phyloP scores from a whole-genome alignment of 2,113 vertebrate species.

The Semicossyphus pulcher region DNA sequence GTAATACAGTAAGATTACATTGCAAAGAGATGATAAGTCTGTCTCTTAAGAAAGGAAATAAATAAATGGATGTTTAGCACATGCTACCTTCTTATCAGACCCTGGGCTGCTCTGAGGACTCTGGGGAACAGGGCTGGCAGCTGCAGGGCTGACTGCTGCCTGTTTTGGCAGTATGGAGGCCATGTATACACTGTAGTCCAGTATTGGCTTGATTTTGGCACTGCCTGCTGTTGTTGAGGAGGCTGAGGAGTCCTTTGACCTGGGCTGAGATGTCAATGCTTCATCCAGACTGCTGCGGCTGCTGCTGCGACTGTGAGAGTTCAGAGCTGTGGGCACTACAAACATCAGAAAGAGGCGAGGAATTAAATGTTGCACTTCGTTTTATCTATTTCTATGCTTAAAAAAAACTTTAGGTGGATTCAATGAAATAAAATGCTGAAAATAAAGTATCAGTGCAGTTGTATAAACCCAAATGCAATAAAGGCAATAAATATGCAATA shows the following conservation, averaged over 20 bases:
- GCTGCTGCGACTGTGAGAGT: conserved; percentile 90
- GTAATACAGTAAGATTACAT: neutral
- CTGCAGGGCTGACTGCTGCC: conserved; percentile 79
- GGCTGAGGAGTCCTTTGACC: conserved; percentile 85
- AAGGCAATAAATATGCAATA: neutral
- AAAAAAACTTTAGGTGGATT: neutral
- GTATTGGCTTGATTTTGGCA: conserved; percentile 83
- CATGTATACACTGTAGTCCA: conserved; percentile 95
- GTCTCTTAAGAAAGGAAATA: neutral
- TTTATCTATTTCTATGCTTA: neutral
- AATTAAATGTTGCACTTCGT: neutral
- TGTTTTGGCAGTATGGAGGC: conserved; percentile 88
- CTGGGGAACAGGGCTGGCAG: conserved; percentile 60
- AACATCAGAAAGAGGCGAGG: conserved; percentile 56
- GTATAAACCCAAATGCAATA: neutral
- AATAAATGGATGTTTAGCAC: neutral
- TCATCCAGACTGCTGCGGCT: conserved; percentile 93
- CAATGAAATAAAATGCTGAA: neutral
- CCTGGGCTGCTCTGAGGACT: conserved; percentile 90
- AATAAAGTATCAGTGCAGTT: too few relatives aligned
- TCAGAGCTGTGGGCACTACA: conserved; percentile 71
- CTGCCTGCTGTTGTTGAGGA: conserved; percentile 52
- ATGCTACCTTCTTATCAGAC: conserved; percentile 89
- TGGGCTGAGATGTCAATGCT: conserved; percentile 81
- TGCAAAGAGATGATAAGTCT: neutral